Base-by-base conservation (phyloP, 1,140 invertebrate species). In the Tribolium castaneum region DNA sequence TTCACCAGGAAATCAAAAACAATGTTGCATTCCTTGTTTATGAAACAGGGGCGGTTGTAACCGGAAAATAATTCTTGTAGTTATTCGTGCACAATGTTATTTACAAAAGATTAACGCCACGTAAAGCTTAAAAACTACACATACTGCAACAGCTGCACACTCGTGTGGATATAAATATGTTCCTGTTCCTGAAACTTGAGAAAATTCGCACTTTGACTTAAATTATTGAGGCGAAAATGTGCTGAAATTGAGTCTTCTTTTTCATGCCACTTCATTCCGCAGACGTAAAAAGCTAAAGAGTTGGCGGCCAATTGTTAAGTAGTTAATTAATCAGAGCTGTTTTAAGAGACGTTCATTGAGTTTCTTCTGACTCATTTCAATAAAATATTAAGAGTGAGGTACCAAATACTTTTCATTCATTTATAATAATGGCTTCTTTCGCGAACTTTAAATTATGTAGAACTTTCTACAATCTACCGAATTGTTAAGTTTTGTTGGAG, bases 121-220 rank as follows among this genome's bases (percentile, higher is more conserved):
- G 5, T 30, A 30, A 30, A 25, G 1, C 56, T 25, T 66, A 35
- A 66, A 25, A 13, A 34, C 22, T 14, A 66, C 10, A 35, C 14
- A 66, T 66, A 35, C 59, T 30, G 25, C 25, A 66, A 34, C 25
- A 66, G 10, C 59, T 66, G 59, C 59, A 66, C 59, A 7, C n/a
- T 6, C 54, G 30, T 19, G 54, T 30, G n/a, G n/a, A n/a, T 9
- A 59, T 59, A 59, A 59, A 59, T 19, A 59, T 59, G 19, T 59
- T 59, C 22, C 19, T 59, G 19, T 59, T 66, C 4, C 12, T 66
- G 59, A 66, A 66, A 13, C 1, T 13, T 62, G 56, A 62, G 25
- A 62, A 62, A 62, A 7, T 62, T 10, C 52, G 3, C 14, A 62
- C 5, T 62, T 62, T 34, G 2, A 62, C 22, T 3, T 62, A 62